Evolutionary conservation across 2,797 vertebrate species (phyloP).

Genomic region (Selene dorsalis): DNA sequence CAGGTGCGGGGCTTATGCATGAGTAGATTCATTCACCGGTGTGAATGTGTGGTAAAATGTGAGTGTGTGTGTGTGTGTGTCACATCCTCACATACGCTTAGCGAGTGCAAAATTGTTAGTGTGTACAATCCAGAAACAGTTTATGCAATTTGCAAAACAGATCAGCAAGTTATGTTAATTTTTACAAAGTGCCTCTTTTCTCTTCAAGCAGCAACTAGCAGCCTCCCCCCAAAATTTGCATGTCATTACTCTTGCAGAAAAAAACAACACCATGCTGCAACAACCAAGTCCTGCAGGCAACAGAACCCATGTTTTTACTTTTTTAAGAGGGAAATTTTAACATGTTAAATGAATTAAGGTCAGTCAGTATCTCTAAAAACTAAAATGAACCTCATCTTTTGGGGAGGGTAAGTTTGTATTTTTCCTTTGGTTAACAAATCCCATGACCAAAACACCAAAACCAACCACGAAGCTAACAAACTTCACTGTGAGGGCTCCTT

Average conservation of each 20-base stretch:
- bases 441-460: background rate
- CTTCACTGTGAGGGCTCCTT: background rate
- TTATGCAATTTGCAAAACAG: slow-evolving; percentile 37
- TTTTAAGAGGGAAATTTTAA: slow-evolving; percentile 1
- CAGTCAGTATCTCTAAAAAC: background rate
- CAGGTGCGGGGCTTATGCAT: slow-evolving; percentile 26
- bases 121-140: slow-evolving; percentile 1
- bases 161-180: slow-evolving; percentile 48
- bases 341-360: background rate
- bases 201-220: slow-evolving; percentile 13
- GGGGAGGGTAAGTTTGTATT: background rate
- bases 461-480: background rate
- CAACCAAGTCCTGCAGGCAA: background rate
- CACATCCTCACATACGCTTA: background rate
- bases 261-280: slow-evolving; percentile 10
- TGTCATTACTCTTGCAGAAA: slow-evolving; percentile 20
- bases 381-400: background rate
- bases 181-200: background rate
- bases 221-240: slow-evolving; percentile 25
- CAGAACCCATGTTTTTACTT: slow-evolving; percentile 14
- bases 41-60: background rate
- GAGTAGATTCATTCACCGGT: slow-evolving; percentile 10
- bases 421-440: background rate
- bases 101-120: background rate
- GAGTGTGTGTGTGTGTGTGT: background rate